These are phyloP conservation scores for Carabus problematicus DNA, from an alignment of 2,888 invertebrate genomes.

Conservation along the genomic window DNA sequence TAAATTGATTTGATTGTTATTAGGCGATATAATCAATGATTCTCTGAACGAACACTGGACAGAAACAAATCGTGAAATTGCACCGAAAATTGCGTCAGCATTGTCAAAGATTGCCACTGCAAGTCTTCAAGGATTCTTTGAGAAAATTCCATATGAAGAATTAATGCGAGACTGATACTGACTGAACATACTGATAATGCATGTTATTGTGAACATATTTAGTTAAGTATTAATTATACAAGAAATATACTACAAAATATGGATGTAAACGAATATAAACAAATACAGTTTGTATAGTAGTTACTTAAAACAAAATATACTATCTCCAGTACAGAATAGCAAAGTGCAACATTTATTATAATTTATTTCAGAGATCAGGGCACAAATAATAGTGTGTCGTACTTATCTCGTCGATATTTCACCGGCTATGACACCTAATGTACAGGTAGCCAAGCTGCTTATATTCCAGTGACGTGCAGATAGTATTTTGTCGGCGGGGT, in stretches of 20 bases:
- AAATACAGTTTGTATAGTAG: too few relatives aligned
- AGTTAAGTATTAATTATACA: too few relatives aligned
- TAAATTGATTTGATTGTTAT: not conserved
- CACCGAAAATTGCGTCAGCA: slow-evolving; percentile 12
- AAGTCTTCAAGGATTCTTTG: slow-evolving; percentile 29
- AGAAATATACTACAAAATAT: too few relatives aligned
- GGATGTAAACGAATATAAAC: too few relatives aligned
- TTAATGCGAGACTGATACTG: slow-evolving; percentile 26
- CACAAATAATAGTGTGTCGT: too few relatives aligned
- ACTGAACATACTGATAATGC: too few relatives aligned
- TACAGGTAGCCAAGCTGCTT: slow-evolving; percentile 25
- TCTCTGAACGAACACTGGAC: slow-evolving; percentile 29
- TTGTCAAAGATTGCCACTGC: slow-evolving; percentile 25
- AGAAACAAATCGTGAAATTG: slow-evolving; percentile 19
- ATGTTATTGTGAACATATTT: too few relatives aligned
- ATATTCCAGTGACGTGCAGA: slow-evolving; percentile 25
- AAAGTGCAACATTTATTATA: too few relatives aligned
- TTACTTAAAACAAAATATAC: too few relatives aligned
- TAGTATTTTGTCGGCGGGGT: slow-evolving; percentile 1
- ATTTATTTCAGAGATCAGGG: too few relatives aligned
- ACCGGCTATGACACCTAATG: not conserved
- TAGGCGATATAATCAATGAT: slow-evolving; percentile 15
- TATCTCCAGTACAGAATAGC: too few relatives aligned
- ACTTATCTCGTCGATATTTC: too few relatives aligned
- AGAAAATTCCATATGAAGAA: slow-evolving; percentile 30